Conservation (phyloP, 2,797 vertebrate species). For the Pogonophryne albipinna region DNA sequence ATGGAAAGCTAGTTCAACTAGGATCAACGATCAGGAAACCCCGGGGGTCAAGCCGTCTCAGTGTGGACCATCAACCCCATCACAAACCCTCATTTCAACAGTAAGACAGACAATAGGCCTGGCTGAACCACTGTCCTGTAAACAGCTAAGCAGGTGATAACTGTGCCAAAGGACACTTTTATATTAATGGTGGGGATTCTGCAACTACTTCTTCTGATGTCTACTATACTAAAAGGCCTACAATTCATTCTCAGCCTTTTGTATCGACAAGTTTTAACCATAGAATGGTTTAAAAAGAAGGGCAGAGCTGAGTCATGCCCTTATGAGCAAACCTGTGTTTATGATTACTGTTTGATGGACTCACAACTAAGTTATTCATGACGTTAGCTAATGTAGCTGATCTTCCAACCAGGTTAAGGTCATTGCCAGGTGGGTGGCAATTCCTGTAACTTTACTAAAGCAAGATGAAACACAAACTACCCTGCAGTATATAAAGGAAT, state of each 20-base stretch:
- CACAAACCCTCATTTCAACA: constrained; percentile 17
- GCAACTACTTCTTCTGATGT: background rate
- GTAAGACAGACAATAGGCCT: background rate
- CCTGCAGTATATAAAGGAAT: too few relatives aligned
- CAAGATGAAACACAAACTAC: background rate
- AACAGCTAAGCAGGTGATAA: constrained; percentile 1
- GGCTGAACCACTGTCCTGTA: constrained; percentile 1
- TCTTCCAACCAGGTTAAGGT: background rate
- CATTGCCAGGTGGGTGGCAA: background rate
- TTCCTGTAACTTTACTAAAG: background rate
- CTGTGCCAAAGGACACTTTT: background rate
- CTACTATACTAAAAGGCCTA: background rate
- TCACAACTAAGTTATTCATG: background rate
- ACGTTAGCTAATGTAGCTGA: background rate
- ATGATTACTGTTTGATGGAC: background rate
- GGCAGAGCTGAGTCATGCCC: constrained; percentile 1
- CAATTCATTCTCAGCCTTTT: background rate
- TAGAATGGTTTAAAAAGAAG: background rate
- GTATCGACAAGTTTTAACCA: background rate
- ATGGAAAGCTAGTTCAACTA: constrained; percentile 54
- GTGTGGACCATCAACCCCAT: constrained; percentile 26
- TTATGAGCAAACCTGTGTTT: background rate
- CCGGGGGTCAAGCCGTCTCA: constrained; percentile 24
- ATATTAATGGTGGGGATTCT: background rate
- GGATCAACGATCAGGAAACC: constrained; percentile 48